Evolutionary conservation across 2,888 invertebrate species (phyloP), one percentile per base, ranked within the genome.

Genomic region (Cybosia mesomella): DNA sequence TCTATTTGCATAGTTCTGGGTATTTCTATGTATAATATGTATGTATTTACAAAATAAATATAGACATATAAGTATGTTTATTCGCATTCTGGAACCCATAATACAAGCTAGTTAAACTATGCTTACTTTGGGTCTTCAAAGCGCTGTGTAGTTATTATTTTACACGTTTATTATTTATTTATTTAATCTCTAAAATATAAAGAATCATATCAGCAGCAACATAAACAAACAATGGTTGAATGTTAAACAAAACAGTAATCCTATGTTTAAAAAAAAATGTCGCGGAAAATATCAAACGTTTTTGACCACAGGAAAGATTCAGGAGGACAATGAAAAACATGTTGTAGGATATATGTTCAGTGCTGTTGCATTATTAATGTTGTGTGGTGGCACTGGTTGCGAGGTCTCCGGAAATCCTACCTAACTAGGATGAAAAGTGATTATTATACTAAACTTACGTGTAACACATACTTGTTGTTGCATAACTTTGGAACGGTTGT

Each of bases 381-480:
- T 8, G 49, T 49, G 49, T 49, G n/a, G 49, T 49, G 49, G 49
- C n/a, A 49, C 49, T 49, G 49, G 49, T n/a, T 8, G 15, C 39
- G 15, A 15, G 39, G 11, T 36, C 36, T n/a, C 49, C 18, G n/a
- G 9, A 1, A 49, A 8, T 49, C 9, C n/a, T n/a, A 49, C 0
- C 49, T 49, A 49, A 49, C 49, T 49, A n/a, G 49, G 49, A n/a
- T 49, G n/a, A 8, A 39, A 49, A 43, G 49, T n/a, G 49, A n/a
- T 49, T 49, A n/a, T 49, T n/a, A 18, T 49, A n/a, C n/a, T 49
- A n/a, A n/a, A 49, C 49, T 49, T 49, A 49, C 49, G 9, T 49
- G 49, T 49, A 49, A 49, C n/a, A 49, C 49, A n/a, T 49, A 49
- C 49, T 49, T 49, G 49, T n/a, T 49, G 49, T 49, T n/a, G 49